phyloP scores from a whole-genome alignment of 2,113 vertebrate genomes.

The Ochotona princeps region DNA sequence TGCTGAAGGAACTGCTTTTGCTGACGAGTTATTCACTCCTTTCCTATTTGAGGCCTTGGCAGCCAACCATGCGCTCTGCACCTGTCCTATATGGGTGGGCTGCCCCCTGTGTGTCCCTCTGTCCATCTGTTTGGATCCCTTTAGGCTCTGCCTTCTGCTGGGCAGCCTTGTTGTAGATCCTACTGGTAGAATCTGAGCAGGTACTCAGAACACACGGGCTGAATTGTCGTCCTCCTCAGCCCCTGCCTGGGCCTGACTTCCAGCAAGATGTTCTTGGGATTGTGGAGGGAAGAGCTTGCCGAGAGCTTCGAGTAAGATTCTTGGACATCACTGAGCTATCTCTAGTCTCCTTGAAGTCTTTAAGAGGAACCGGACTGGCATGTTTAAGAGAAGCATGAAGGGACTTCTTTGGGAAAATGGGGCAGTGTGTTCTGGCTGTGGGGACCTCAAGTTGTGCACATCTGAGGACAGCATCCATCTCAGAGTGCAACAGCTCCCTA shows the following conservation, averaged over 20 bases:
- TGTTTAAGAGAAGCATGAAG: not conserved
- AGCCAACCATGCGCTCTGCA: not conserved
- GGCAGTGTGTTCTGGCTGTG: not conserved
- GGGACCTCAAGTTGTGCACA: not conserved
- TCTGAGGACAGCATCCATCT: not conserved
- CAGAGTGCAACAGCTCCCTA: not conserved
- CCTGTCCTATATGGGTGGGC: not conserved
- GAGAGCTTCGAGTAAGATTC: not conserved
- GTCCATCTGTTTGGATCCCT: not conserved
- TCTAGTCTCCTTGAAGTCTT: not conserved
- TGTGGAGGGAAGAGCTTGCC: not conserved
- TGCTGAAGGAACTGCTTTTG: not conserved
- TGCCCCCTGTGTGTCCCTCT: rapidly evolving
- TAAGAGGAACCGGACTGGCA: not conserved
- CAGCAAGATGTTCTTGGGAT: not conserved
- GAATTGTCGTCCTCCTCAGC: not conserved
- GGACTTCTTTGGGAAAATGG: not conserved
- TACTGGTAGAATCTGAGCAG: not conserved
- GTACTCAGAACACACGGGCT: not conserved
- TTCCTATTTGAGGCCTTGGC: not conserved
- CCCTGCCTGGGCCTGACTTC: not conserved
- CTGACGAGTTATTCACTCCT: not conserved
- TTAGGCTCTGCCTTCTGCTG: not conserved
- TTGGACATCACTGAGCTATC: not conserved
- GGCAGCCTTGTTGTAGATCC: not conserved